A percentile compares a stretch with the other conserved stretches of the same genome.
Evolutionary conservation across 1,140 invertebrate genomes (phyloP).

Genomic region (Drosophila triauraria): DNA sequence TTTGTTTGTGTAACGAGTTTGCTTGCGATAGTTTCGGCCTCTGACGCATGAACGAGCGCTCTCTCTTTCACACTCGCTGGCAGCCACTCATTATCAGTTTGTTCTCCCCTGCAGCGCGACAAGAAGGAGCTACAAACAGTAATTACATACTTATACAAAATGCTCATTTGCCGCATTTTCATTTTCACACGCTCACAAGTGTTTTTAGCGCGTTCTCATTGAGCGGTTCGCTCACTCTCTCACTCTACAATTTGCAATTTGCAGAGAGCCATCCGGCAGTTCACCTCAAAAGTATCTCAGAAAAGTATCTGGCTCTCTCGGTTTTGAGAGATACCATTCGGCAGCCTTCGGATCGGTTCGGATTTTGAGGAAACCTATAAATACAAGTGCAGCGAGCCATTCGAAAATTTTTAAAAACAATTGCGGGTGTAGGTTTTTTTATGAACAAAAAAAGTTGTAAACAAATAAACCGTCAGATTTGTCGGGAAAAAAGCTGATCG

Average conservation of each 20-base stretch:
- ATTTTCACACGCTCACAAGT: conserved; percentile 81
- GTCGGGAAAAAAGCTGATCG: not conserved
- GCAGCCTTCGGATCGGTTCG: conserved; percentile 6
- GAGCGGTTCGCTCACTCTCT: conserved; percentile 8
- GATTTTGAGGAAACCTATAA: conserved; percentile 11
- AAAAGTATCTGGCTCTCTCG: conserved; percentile 5
- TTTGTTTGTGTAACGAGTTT: conserved; percentile 72
- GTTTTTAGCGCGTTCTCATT: conserved; percentile 44
- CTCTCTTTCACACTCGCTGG: conserved; percentile 21
- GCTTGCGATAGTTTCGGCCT: conserved; percentile 54
- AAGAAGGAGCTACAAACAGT: conserved; percentile 47
- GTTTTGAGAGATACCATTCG: not conserved
- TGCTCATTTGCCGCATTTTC: conserved; percentile 80
- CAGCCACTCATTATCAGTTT: conserved; percentile 18
- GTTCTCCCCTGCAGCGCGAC: conserved; percentile 39
- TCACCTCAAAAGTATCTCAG: not conserved
- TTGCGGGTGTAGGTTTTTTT: not conserved
- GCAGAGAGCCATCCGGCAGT: too few species aligned
- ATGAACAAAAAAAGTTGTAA: conserved; percentile 7
- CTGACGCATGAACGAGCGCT: conserved; percentile 57
- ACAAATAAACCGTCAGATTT: not conserved
- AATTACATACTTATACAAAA: conserved; percentile 80
- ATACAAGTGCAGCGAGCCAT: conserved; percentile 11
- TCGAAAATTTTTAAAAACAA: conserved; percentile 6
- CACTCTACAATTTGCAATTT: not conserved